Conservation (phyloP, 2,888 invertebrate species). For the Eupithecia exiguata region DNA sequence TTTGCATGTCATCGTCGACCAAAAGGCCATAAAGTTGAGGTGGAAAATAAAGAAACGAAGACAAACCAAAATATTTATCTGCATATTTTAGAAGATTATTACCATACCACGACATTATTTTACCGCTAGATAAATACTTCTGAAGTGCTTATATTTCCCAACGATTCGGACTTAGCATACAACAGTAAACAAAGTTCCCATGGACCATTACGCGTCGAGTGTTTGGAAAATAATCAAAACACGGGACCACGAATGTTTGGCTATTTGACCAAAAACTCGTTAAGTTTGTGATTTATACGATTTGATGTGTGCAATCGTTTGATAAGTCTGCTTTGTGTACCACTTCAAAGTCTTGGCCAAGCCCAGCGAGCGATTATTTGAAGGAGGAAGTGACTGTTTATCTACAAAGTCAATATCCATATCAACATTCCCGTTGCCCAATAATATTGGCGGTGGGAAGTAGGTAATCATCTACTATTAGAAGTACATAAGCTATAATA, state of each 20-base stretch:
- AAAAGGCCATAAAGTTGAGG: constrained; percentile 52
- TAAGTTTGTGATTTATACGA: constrained; percentile 76
- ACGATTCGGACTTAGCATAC: constrained; percentile 70
- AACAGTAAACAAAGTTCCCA: constrained; percentile 70
- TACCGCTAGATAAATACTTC: constrained; percentile 73
- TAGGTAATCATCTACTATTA: background rate
- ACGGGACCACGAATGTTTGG: constrained; percentile 72
- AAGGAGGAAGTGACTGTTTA: constrained; percentile 41
- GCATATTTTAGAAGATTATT: constrained; percentile 67
- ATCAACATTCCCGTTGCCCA: constrained; percentile 17
- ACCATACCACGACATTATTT: constrained; percentile 57
- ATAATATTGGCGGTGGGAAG: constrained; percentile 27
- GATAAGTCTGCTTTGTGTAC: constrained; percentile 62
- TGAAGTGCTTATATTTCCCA: constrained; percentile 62
- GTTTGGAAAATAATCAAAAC: constrained; percentile 79
- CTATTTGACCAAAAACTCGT: constrained; percentile 76
- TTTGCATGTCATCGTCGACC: constrained; percentile 68
- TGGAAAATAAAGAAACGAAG: constrained; percentile 43
- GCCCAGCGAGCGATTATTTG: constrained; percentile 42
- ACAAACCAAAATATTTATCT: constrained; percentile 68
- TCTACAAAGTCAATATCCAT: constrained; percentile 29
- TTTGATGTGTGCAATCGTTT: constrained; percentile 71
- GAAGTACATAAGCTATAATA: background rate
- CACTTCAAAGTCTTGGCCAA: constrained; percentile 62
- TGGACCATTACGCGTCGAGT: constrained; percentile 77